Percentiles rank a stretch among this genome's conserved stretches.
Evolutionary conservation across 2,888 invertebrate species (phyloP).

Genomic region (Drosophila hamatofila): DNA sequence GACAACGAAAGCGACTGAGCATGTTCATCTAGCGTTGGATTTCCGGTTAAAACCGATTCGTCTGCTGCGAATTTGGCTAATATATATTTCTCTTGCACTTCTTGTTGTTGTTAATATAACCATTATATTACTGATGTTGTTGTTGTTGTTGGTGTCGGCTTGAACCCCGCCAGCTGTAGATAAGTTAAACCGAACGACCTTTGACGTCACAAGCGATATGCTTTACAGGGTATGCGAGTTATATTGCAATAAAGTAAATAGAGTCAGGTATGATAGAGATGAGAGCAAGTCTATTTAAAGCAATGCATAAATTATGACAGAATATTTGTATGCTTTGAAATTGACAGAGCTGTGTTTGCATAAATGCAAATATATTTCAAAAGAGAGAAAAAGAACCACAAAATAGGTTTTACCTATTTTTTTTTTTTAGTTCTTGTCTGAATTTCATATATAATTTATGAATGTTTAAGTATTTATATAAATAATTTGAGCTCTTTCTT

Average conservation of each 20-base stretch:
- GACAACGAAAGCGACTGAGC: slow-evolving; percentile 10
- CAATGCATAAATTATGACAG: not conserved
- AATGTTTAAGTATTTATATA: not conserved
- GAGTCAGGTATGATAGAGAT: not conserved
- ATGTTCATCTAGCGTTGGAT: slow-evolving; percentile 44
- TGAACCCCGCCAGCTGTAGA: slow-evolving; percentile 23
- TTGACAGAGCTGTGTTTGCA: not conserved
- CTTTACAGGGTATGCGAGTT: slow-evolving; percentile 2
- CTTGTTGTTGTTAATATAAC: slow-evolving; percentile 2
- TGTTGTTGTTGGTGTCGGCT: slow-evolving; percentile 16
- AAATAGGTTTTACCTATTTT: not conserved
- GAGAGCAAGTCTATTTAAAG: not conserved
- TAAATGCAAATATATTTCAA: not conserved
- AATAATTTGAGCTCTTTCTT: not conserved
- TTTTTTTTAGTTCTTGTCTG: not conserved
- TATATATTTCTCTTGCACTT: slow-evolving; percentile 1
- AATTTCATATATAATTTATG: not conserved
- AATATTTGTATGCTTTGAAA: not conserved
- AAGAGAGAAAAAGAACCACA: not conserved
- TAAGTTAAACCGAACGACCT: slow-evolving; percentile 31
- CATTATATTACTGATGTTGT: not conserved
- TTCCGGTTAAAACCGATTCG: slow-evolving; percentile 68
- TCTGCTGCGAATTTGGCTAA: slow-evolving; percentile 27
- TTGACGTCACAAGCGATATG: slow-evolving; percentile 50
- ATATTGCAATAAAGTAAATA: not conserved